Conservation (phyloP, 2,888 invertebrate species). For the Nymphalis polychloros region DNA sequence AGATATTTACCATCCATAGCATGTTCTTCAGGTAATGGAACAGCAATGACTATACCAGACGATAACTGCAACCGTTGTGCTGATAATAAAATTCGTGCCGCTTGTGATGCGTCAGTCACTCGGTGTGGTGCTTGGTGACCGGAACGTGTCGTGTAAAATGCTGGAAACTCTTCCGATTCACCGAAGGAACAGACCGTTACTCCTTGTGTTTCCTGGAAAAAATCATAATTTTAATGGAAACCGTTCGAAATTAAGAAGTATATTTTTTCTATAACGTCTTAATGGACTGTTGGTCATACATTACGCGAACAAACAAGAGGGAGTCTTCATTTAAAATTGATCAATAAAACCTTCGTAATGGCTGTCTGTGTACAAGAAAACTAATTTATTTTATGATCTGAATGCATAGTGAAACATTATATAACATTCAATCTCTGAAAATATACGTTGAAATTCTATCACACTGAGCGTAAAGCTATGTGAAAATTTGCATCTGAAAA, state of each 20-base stretch:
- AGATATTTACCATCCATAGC: conserved; percentile 79
- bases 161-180: conserved; percentile 89
- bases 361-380: background rate
- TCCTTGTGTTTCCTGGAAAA: conserved; percentile 93
- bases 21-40: conserved; percentile 91
- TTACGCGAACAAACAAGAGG: background rate
- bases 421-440: background rate
- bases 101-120: conserved; percentile 83
- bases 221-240: background rate
- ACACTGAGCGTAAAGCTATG: background rate
- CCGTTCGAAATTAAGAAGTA: background rate
- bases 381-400: background rate
- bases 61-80: conserved; percentile 78
- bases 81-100: conserved; percentile 86
- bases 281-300: conserved; percentile 1
- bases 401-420: background rate
- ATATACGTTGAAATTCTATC: background rate
- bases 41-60: conserved; percentile 92
- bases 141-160: conserved; percentile 93
- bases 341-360: background rate
- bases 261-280: background rate
- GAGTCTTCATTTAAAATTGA: background rate
- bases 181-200: conserved; percentile 93
- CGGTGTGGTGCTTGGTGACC: conserved; percentile 87
- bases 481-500: conserved; percentile 4